These are phyloP conservation scores for Sorex araneus DNA, from an alignment of 2,113 vertebrate genomes.

Conservation along the genomic window DNA sequence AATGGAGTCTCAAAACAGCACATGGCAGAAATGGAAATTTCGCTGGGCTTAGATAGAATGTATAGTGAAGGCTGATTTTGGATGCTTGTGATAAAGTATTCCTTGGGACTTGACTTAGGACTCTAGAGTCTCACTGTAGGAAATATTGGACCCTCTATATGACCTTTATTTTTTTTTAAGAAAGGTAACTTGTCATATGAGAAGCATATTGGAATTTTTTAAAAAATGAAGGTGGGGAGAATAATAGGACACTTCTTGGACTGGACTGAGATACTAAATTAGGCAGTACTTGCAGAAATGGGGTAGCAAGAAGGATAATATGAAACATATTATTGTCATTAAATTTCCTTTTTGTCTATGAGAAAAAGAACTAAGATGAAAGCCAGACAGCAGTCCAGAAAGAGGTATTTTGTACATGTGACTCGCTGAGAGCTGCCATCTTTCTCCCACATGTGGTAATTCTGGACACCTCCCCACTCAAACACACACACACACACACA, in stretches of 20 bases:
- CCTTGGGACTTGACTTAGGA: neutral
- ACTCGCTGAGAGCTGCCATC: neutral
- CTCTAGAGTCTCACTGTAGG: neutral
- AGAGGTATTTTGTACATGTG: neutral
- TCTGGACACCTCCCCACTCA: no score
- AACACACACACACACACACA: no score
- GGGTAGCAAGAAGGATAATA: neutral
- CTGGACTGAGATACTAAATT: neutral
- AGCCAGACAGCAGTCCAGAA: neutral
- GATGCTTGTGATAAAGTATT: neutral
- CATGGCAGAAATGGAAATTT: neutral
- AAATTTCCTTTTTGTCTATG: neutral
- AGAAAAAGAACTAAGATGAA: constrained; percentile 29
- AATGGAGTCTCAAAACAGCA: neutral
- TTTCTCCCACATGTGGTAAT: neutral
- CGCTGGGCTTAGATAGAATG: neutral
- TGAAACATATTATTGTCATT: neutral
- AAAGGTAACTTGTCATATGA: neutral
- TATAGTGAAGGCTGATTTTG: neutral
- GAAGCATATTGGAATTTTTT: neutral
- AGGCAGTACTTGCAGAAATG: neutral
- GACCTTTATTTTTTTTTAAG: neutral
- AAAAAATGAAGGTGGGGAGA: neutral
- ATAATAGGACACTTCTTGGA: neutral
- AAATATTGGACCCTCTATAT: neutral